A percentile compares a stretch with the other conserved stretches of the same genome.
Conservation (phyloP, 2,888 invertebrate genomes). For the Cancer borealis region DNA sequence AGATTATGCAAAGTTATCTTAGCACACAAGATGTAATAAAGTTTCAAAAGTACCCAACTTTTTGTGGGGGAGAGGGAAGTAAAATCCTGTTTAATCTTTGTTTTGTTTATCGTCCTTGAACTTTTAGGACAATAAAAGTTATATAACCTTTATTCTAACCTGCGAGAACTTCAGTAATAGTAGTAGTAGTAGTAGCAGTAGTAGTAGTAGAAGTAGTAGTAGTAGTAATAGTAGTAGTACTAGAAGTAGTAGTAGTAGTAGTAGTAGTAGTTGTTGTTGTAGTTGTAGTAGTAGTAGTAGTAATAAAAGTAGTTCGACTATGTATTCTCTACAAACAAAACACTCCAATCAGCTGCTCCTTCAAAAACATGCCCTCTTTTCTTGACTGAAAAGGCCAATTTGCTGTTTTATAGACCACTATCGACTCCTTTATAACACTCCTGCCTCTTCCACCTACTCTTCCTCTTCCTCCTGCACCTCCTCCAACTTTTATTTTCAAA, state of each 20-base stretch:
- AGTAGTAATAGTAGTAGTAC: conserved; percentile 47
- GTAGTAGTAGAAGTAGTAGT: conserved; percentile 39
- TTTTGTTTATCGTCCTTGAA: not conserved
- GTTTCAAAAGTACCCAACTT: no score
- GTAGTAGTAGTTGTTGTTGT: conserved; percentile 47
- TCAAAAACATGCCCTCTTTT: not conserved
- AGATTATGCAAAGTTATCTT: no score
- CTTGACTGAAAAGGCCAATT: conserved; percentile 17
- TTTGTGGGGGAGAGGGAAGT: no score
- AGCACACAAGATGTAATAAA: no score
- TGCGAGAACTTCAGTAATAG: not conserved
- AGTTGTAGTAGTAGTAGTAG: conserved; percentile 37
- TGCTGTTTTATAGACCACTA: conserved; percentile 1
- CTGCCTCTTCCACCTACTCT: not conserved
- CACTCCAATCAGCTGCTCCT: not conserved
- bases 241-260: conserved; percentile 52
- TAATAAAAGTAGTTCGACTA: not conserved
- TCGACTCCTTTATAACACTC: not conserved
- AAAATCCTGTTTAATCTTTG: not conserved
- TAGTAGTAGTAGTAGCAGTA: conserved; percentile 50
- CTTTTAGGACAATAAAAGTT: not conserved
- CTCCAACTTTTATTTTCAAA: not conserved
- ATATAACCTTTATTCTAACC: not conserved
- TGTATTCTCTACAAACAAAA: not conserved
- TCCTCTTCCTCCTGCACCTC: not conserved